Base-by-base conservation (phyloP, 1,140 invertebrate genomes). In the Bombus superbus region DNA sequence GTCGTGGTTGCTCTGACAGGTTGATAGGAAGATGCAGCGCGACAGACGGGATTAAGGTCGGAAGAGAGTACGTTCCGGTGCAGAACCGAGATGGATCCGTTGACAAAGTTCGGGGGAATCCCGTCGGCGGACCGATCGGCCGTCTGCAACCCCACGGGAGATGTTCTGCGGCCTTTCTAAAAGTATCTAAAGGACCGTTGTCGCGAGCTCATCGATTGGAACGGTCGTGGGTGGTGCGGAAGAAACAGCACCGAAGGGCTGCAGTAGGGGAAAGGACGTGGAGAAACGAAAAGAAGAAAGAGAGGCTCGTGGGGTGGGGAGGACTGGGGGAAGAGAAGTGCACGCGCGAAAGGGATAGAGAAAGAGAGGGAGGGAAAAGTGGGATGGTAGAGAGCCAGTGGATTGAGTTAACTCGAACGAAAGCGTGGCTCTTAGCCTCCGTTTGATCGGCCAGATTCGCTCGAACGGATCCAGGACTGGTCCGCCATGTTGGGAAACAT, bases 391-490 rank as follows among this genome's bases (percentile, higher is more conserved):
- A 92, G 92, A 93, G 92, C 89, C 86, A 88, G 88, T 88, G 90
- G 91, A 94, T 94, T 91, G 93, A 95, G 94, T 95, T 95, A 95
- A 93, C 93, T 92, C 93, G 92, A 92, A 92, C 92, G 92, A 94
- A 94, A 94, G 94, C 94, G 92, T 85, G 88, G 93, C 94, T 95
- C 93, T 95, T 95, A 95, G 93, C 92, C 92, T 91, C 93, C 94
- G 94, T 95, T 95, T 95, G 94, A 95, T 95, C 94, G 94, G 93
- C 91, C 94, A 95, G 94, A 95, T 95, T 94, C 94, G 94, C 94
- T 94, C 93, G 92, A 95, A 94, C 93, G 94, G 92, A 59, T 93
- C 92, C 91, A 74, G 81, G 76, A 13, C 59, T 62, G 57, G 92
- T 92, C 90, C 93, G 89, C 91, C 91, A 92, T 92, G 81, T 87